Evolutionary conservation across 2,113 vertebrate species (phyloP), one percentile per base, ranked within the genome.

Genomic region (Oophaga pumilio): DNA sequence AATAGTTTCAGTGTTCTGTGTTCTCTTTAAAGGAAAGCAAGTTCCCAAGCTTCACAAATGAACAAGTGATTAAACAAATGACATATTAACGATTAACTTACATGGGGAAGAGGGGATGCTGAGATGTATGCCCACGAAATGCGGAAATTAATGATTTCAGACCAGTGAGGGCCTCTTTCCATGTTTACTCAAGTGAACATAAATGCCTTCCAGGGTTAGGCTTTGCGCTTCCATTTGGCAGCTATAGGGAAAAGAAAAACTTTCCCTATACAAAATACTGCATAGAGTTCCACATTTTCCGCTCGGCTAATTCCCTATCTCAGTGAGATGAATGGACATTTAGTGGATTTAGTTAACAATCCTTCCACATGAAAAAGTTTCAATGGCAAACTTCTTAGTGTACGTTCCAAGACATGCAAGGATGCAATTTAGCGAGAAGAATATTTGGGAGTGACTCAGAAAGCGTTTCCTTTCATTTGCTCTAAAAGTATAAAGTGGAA

Each of bases 301-400:
- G 92, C 94, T 93, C 93, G 92, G 90, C 87, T 84, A 91, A 84
- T 52, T 91, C 89, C 87, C 90, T 89, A 90, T 94, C 93, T 93
- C 90, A 90, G 56, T 84, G 90, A 92, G 91, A 93, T 93, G 94
- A 94, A 95, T 93, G 90, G 93, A 91, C 93, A 94, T 94, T 95
- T 93, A 95, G 91, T 62, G 91, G 93, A 94, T 95, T 95, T 95
- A 95, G 93, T 95, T 92, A 95, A 94, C 89, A 78, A 93, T 94
- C 90, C 92, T 96, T 96, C 95, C 94, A 94, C 94, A 94, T 94
- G 95, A 95, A 91, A 92, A 93, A 89, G 59, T 90, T 93, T 94
- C 92, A 94, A 95, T 93, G 91, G 92, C 85, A 87, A 90, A 94
- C 91, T 93, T 93, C 91, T 92, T 90, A 0, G 81, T 73, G 89